Evolutionary conservation across 2,888 invertebrate species (phyloP), one percentile per base, ranked within the genome.

Genomic region (Lithosia quadra): DNA sequence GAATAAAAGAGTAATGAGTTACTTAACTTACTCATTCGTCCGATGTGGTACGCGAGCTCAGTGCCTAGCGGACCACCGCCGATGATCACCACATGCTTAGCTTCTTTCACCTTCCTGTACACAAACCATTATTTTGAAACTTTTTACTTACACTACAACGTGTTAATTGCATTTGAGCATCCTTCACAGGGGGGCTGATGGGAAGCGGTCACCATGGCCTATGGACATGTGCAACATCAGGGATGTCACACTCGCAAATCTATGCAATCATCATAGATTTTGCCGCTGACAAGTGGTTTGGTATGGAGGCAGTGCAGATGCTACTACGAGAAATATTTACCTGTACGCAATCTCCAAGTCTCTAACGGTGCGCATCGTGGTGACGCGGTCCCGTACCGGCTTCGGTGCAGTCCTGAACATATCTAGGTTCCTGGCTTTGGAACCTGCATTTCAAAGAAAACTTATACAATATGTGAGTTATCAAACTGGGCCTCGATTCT

Each of bases 31-130:
- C 94, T 87, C 89, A 88, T 91, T 64, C 83, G 84, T 21, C 87
- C 92, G 15, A 94, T 73, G 65, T 88, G 74, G 89, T 91, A 94
- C 9, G 94, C 91, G 36, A 95, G 86, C 73, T 95, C 94, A 24
- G 86, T 86, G 28, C 93, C 94, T 0, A 95, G 74, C 2, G 80
- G 55, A 0, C 94, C 94, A 0, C 86, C 94, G 0, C 94, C 94
- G 13, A 95, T 82, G 22, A 95, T 76, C 13, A 87, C 87, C 7
- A 94, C 89, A 73, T 90, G 91, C 63, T 85, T 87, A 0, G 91
- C 79, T 3, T 78, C 87, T 77, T 87, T 86, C 63, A 94, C 93
- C 73, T 81, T 88, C 39, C 91, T 83, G 77, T 18, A 53, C 39
- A 71, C 21, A 39, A 49, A 21, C 24, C 5, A 33, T 0, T 24